Evolutionary conservation across 2,113 vertebrate species (phyloP), one percentile per base, ranked within the genome.

Genomic region (Anolis sagrei): DNA sequence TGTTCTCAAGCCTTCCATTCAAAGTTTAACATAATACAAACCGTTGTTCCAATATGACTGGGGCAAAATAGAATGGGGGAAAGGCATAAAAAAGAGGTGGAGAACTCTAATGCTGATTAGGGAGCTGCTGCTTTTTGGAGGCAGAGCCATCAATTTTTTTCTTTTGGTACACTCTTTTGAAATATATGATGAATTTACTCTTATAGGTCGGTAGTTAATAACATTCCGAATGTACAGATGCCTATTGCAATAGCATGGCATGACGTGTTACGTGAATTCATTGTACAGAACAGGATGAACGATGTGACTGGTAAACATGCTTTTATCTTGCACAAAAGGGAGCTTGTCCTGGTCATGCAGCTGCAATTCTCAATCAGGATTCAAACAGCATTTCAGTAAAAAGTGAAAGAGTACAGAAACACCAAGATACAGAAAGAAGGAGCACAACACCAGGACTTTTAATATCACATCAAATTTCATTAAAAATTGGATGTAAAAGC

Each of bases 291-390:
- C 0, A 1, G 70, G 83, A 80, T 89, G 86, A 90, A 76, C 32
- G 62, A 68, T 82, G 82, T 89, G 76, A 86, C 62, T 72, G 85
- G 76, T 77, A 86, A 86, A 87, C 76, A 85, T 7, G 23, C 32
- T 49, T 2, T 0, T 72, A 7, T 79, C 82, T 44, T 23, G 66
- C 77, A 86, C 77, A 90, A 61, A 68, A 82, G 85, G 64, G 86
- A 91, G 84, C 76, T 21, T 90, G 90, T 29, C 69, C 1, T 2
- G 90, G 89, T 58, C 0, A 4, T 54, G 88, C 90, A 92, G 91
- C 86, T 91, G 90, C 83, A 87, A 85, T 84, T 80, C 64, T 86
- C 73, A 76, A 58, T 2, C 86, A 83, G 76, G 79, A 86, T 90
- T 61, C 74, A 75, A 51, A 27, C 75, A 85, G 10, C 29, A 1